phyloP scores from a whole-genome alignment of 2,888 invertebrate species.

The Diaprepes abbreviatus region DNA sequence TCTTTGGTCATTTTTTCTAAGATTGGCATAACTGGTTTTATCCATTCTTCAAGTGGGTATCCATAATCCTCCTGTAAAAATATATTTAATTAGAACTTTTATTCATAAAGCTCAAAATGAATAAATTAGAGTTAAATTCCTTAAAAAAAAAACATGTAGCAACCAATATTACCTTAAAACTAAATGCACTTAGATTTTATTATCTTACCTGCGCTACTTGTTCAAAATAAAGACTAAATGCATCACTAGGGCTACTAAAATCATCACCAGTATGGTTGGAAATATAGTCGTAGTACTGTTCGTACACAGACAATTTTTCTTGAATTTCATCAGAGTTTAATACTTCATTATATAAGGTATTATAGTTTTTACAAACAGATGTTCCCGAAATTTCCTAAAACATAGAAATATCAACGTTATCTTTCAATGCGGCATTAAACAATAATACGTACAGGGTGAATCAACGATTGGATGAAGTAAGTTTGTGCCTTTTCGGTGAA shows the following conservation, averaged over 20 bases:
- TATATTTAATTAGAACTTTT: too few species aligned
- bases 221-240: constrained; percentile 27
- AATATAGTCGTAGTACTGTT: constrained; percentile 11
- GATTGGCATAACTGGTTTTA: not conserved
- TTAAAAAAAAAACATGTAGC: too few species aligned
- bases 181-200: too few species aligned
- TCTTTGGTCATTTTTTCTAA: not conserved
- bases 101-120: too few species aligned
- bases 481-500: too few species aligned
- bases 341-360: not conserved
- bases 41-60: not conserved
- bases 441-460: too few species aligned
- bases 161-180: too few species aligned
- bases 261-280: constrained; percentile 22
- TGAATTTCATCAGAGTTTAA: constrained; percentile 24
- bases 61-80: not conserved
- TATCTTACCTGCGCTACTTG: constrained; percentile 10
- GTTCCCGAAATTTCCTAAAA: constrained; percentile 27
- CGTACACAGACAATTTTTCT: constrained; percentile 18
- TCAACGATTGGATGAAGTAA: too few species aligned
- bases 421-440: not conserved
- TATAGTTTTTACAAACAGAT: constrained; percentile 16
- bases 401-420: not conserved
- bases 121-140: too few species aligned
- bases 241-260: constrained; percentile 18